Evolutionary conservation across 2,888 invertebrate species (phyloP).

Genomic region (Taenaris catops): DNA sequence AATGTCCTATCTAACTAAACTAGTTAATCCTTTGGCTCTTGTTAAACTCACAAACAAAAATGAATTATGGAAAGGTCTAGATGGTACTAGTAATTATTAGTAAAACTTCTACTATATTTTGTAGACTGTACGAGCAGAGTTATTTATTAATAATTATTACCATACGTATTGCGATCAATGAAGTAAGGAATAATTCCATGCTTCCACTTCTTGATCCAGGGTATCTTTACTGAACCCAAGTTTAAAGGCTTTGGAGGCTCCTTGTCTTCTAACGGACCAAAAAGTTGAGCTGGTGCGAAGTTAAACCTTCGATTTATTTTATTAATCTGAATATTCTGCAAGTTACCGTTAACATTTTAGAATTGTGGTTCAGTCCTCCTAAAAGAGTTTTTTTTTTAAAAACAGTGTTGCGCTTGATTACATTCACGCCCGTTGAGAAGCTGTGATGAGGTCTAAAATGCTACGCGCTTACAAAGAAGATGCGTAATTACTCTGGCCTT

Average conservation of each 20-base stretch:
- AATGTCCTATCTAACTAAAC: no score
- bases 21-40: no score
- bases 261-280: constrained; percentile 25
- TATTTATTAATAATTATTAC: constrained; percentile 29
- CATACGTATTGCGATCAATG: constrained; percentile 60
- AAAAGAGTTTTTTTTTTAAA: no score
- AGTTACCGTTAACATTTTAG: constrained; percentile 1
- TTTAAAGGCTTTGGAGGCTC: not conserved
- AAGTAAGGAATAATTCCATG: constrained; percentile 60
- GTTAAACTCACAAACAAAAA: no score
- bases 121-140: no score
- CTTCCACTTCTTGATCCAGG: constrained; percentile 45
- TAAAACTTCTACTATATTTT: no score
- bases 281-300: constrained; percentile 42
- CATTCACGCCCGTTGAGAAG: no score
- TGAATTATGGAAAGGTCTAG: no score
- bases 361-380: not conserved
- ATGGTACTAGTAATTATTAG: not conserved
- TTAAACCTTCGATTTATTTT: constrained; percentile 37
- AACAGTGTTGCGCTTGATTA: no score
- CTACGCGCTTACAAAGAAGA: no score
- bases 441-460: no score
- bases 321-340: constrained; percentile 21
- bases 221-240: constrained; percentile 8
- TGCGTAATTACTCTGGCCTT: no score